Base-by-base conservation (phyloP, 2,797 vertebrate species). In the Carduelis carduelis region DNA sequence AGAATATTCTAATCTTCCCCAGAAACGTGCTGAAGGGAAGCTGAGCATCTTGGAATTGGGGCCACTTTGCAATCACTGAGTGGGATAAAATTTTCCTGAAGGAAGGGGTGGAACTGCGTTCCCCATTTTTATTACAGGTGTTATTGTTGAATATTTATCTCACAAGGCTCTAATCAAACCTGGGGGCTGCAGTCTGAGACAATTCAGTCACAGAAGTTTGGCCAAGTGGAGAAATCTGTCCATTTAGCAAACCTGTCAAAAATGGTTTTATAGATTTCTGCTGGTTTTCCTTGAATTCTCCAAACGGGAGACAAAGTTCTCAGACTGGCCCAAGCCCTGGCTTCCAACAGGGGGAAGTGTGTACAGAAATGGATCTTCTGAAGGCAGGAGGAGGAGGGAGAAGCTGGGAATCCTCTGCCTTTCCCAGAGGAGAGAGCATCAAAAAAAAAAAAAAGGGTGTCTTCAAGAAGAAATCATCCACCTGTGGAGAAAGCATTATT, bases 1-100 rank as follows among this genome's bases (percentile, higher is more conserved):
- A 95, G 89, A 96, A 95, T 88, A 91, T 96, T 97, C 95, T 65
- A 90, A 89, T 94, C 91, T 90, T 92, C 69, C 87, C 53, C 77
- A 93, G 80, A 96, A 96, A 96, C 68, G 88, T 75, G 68, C 61
- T 92, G 90, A 74, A 92, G 80, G 86, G 96, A 92, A 87, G 93
- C 83, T 91, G 92, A 95, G 65, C 39, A 57, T 9, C 89, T 78
- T 72, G 32, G 89, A 96, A 55, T 35, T 91, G 76, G 74, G 82
- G 71, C 88, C 71, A 64, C 64, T 88, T 91, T 84, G 80, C 86
- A 75, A 69, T 79, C 85, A 60, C 49, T 86, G 23, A 24, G 32
- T 68, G 80, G 64, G 90, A 93, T 52, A 32, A 87, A 83, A 91
- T 93, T 70, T 63, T 91, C 77, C 89, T 95, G 94, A 96, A 95